phyloP scores from a whole-genome alignment of 2,888 invertebrate species.

The Dicranocentrus wangi region DNA sequence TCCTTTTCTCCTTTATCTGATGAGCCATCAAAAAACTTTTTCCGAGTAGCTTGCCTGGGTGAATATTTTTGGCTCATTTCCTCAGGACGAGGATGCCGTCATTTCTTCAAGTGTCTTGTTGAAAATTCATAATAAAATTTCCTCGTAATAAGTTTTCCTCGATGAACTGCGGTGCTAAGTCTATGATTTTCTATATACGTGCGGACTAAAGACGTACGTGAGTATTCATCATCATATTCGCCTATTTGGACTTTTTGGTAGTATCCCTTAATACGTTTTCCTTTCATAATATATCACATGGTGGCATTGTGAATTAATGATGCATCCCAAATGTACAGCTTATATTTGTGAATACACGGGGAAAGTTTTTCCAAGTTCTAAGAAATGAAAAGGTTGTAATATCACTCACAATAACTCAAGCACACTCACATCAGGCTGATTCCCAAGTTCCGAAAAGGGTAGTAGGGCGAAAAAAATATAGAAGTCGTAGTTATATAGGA shows the following conservation, averaged over 20 bases:
- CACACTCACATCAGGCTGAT: constrained; percentile 25
- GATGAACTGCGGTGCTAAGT: constrained; percentile 22
- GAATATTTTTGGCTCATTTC: constrained; percentile 52
- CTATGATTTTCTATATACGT: neutral
- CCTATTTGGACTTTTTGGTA: too few species aligned
- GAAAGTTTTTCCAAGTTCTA: constrained; percentile 38
- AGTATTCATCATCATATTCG: too few species aligned
- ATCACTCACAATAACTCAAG: constrained; percentile 30
- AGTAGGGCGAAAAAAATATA: too few species aligned
- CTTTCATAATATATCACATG: constrained; percentile 7
- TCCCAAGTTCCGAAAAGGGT: constrained; percentile 1
- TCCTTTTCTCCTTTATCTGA: constrained; percentile 39
- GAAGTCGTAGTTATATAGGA: too few species aligned
- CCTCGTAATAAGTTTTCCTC: constrained; percentile 35
- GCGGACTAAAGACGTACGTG: too few species aligned
- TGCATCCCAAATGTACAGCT: constrained; percentile 42
- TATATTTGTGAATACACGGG: neutral
- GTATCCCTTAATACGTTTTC: too few species aligned
- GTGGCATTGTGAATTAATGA: constrained; percentile 52
- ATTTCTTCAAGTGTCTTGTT: constrained; percentile 62
- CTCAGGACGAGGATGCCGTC: constrained; percentile 32
- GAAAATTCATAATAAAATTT: constrained; percentile 60
- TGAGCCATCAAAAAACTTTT: constrained; percentile 60
- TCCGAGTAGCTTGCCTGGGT: neutral
- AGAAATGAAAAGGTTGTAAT: constrained; percentile 51